Conservation (phyloP, 1,140 invertebrate species). For the Lepidurus apus region DNA sequence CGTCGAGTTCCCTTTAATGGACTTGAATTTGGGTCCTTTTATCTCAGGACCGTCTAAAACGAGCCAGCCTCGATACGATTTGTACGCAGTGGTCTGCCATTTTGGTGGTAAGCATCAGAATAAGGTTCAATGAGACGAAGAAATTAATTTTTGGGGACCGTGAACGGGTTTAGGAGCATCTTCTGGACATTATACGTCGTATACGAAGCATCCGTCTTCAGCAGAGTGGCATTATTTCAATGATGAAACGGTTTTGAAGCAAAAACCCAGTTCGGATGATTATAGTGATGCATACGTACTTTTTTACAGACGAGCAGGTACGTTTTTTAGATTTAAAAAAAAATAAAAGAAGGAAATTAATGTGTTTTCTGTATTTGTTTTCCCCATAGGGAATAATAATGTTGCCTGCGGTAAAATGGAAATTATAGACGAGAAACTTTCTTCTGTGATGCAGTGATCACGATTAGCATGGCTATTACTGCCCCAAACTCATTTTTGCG, state of each 20-base stretch:
- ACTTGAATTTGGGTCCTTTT: slow-evolving; percentile 50
- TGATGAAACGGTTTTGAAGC: slow-evolving; percentile 55
- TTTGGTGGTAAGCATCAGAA: slow-evolving; percentile 55
- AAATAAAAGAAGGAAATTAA: neutral
- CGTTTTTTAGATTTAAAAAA: slow-evolving; percentile 23
- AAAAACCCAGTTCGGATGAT: slow-evolving; percentile 57
- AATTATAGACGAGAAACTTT: neutral
- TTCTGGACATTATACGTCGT: slow-evolving; percentile 64
- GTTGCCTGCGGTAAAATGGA: neutral
- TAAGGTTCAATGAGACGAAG: neutral
- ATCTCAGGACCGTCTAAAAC: slow-evolving; percentile 43
- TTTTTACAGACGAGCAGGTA: slow-evolving; percentile 60
- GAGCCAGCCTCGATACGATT: slow-evolving; percentile 49
- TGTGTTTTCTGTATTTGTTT: neutral
- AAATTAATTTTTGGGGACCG: slow-evolving; percentile 5
- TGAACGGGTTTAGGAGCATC: slow-evolving; percentile 53
- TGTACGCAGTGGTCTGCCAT: slow-evolving; percentile 66
- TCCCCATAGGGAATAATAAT: neutral
- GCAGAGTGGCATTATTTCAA: slow-evolving; percentile 65
- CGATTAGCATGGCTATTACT: neutral
- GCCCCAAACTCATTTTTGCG: neutral
- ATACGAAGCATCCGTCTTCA: slow-evolving; percentile 57
- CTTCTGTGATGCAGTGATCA: slow-evolving; percentile 14
- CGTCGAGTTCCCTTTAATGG: slow-evolving; percentile 59
- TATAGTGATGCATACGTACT: slow-evolving; percentile 63